phyloP scores from a whole-genome alignment of 2,888 invertebrate genomes.

The Aromia moschata region DNA sequence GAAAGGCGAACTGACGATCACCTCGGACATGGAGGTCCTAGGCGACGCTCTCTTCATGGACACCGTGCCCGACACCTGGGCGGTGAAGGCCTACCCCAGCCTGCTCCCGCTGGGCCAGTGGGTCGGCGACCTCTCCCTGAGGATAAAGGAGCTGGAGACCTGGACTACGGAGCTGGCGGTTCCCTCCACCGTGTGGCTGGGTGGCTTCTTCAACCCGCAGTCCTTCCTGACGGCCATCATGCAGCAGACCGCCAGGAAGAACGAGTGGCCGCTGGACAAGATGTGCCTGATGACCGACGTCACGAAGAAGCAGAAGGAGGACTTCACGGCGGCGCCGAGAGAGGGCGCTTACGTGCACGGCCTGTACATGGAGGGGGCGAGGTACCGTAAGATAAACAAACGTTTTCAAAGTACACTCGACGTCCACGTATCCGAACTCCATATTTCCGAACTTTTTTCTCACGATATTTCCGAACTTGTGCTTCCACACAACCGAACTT shows the following conservation, averaged over 20 bases:
- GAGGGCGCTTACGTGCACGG: conserved; percentile 93
- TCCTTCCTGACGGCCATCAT: conserved; percentile 96
- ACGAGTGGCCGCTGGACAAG: conserved; percentile 95
- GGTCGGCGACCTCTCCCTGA: conserved; percentile 82
- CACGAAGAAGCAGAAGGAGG: conserved; percentile 86
- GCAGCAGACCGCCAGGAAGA: conserved; percentile 95
- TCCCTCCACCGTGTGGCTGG: conserved; percentile 90
- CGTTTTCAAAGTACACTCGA: too few species aligned
- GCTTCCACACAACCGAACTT: too few species aligned
- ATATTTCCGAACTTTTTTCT: too few species aligned
- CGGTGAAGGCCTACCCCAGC: conserved; percentile 88
- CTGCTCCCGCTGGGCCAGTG: conserved; percentile 83
- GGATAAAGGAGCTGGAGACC: conserved; percentile 82
- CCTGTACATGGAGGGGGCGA: conserved; percentile 91
- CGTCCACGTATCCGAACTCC: too few species aligned
- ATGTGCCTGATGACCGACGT: conserved; percentile 96
- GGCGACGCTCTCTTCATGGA: conserved; percentile 90
- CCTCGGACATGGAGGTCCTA: conserved; percentile 88
- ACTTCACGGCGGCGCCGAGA: conserved; percentile 85
- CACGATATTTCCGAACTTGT: too few species aligned
- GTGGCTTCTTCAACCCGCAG: conserved; percentile 96
- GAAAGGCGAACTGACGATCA: conserved; percentile 88
- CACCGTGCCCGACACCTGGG: conserved; percentile 87
- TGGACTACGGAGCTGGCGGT: conserved; percentile 91
- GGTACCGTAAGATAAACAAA: conserved; percentile 45